A percentile compares a stretch with the other conserved stretches of the same genome.
These are phyloP conservation scores for Sebastes cheni DNA, from an alignment of 2,797 vertebrate species.

Conservation along the genomic window DNA sequence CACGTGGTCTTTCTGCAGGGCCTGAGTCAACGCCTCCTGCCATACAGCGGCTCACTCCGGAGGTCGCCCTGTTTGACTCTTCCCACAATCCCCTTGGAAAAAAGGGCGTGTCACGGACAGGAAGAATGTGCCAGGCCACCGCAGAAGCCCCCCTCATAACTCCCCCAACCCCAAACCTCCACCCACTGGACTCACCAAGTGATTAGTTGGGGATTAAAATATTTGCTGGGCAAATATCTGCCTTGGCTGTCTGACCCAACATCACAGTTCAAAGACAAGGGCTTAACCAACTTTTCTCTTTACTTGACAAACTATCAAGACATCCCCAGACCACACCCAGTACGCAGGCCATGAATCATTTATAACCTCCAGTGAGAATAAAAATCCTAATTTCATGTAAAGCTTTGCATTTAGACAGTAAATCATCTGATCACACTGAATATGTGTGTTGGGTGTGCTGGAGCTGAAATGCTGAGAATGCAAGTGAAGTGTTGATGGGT, in stretches of 20 bases:
- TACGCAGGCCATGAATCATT: slow-evolving; percentile 51
- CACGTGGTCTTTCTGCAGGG: slow-evolving; percentile 54
- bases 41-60: slow-evolving; percentile 47
- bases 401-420: slow-evolving; percentile 26
- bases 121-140: slow-evolving; percentile 83
- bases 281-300: slow-evolving; percentile 80
- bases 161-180: slow-evolving; percentile 61
- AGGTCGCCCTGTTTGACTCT: slow-evolving; percentile 75
- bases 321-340: slow-evolving; percentile 67
- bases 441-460: background rate
- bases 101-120: slow-evolving; percentile 77
- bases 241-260: slow-evolving; percentile 87
- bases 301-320: slow-evolving; percentile 75
- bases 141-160: slow-evolving; percentile 46
- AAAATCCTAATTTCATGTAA: slow-evolving; percentile 9
- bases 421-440: slow-evolving; percentile 11
- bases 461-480: slow-evolving; percentile 42
- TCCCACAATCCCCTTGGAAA: slow-evolving; percentile 77
- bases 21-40: slow-evolving; percentile 46
- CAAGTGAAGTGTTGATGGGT: slow-evolving; percentile 35
- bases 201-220: slow-evolving; percentile 99
- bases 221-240: slow-evolving; percentile 99
- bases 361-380: slow-evolving; percentile 8
- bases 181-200: slow-evolving; percentile 91
- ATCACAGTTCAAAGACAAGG: slow-evolving; percentile 83